Base-by-base conservation (phyloP, 2,797 vertebrate genomes). In the Myiotriccus ornatus region DNA sequence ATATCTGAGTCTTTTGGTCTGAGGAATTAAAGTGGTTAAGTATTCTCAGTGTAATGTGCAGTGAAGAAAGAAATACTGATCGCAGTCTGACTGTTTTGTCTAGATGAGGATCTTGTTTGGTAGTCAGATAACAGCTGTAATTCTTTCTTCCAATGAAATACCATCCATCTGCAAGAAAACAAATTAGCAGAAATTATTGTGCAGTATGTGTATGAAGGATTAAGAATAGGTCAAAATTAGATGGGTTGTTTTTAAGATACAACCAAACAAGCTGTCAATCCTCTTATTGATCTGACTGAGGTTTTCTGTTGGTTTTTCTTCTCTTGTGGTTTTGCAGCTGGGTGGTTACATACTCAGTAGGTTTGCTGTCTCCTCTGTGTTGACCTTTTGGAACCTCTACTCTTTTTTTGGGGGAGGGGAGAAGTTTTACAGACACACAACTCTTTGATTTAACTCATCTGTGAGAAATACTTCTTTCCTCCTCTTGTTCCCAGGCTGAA, bases 401-500 rank as follows among this genome's bases (percentile, higher is more conserved):
- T 95, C 43, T 25, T 93, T 79, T 86, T 60, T 90, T 25, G 52
- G n/a, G 24, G 47, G 41, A 92, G 32, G n/a, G 52, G 15, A 24
- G 49, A 67, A 57, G 28, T 79, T 70, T 17, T 14, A 59, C 63
- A 86, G 57, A 25, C 62, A 25, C 62, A 27, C 25, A 88, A 93
- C 84, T 90, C 67, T 92, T 55, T 67, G 35, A 62, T 87, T 85
- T 74, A 95, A 84, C 24, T 95, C 12, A 20, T 56, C 41, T 59
- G 86, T 85, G 90, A 88, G 83, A n/a, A 78, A 57, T 63, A 8
- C 12, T 65, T 81, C 93, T 30, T 30, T 34, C 30, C 14, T 95
- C 59, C 87, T 95, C 63, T 88, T 96, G 53, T 93, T 97, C 49
- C 12, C 84, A 98, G 98, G 88, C 96, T 99, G 56, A 99, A 98